Base-by-base conservation (phyloP, 2,797 vertebrate species). In the Phaenicophaeus curvirostris region DNA sequence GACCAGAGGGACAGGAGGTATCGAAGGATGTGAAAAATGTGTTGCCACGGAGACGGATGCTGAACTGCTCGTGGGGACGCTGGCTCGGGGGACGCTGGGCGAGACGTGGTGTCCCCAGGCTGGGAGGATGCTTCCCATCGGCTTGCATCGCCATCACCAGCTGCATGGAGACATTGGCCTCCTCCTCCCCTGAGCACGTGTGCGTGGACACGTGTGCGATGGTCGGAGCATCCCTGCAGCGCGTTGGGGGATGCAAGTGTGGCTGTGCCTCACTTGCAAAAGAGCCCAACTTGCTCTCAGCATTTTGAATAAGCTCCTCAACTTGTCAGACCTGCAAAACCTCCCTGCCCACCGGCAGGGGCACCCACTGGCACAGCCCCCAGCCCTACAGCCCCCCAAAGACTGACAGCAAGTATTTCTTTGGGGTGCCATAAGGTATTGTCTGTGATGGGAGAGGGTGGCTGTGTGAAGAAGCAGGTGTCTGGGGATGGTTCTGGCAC, bases 31-130 rank as follows among this genome's bases (percentile, higher is more conserved):
- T 20, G 86, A 41, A 48, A 58, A 76, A 58, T 2, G 61, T 10
- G 93, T 96, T 97, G 95, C 95, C 81, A 93, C 13, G 91, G 96
- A 94, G 88, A 97, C 77, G 28, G 80, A 94, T 93, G 73, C 73
- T 24, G 79, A 91, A 13, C 53, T 0, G 18, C 88, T 79, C 0
- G 1, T 5, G 35, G 78, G 90, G 78, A 84, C 9, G 6, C 0
- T 18, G 89, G 69, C 1, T 51, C 3, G 2, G 37, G 88, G 77
- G 69, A 71, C 0, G 18, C 87, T 30, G 91, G 94, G 74, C 0
- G 31, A 90, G 84, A 55, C 1, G 8, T 1, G 31, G 59, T 41
- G 69, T 93, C 77, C 85, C 75, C 9, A 1, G 69, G 54, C 74
- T 1, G 1, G 50, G 58, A 79, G 62, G 90, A 67, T 24, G 73